Evolutionary conservation across 2,888 invertebrate genomes (phyloP).

Genomic region (Lamellibrachia satsuma): DNA sequence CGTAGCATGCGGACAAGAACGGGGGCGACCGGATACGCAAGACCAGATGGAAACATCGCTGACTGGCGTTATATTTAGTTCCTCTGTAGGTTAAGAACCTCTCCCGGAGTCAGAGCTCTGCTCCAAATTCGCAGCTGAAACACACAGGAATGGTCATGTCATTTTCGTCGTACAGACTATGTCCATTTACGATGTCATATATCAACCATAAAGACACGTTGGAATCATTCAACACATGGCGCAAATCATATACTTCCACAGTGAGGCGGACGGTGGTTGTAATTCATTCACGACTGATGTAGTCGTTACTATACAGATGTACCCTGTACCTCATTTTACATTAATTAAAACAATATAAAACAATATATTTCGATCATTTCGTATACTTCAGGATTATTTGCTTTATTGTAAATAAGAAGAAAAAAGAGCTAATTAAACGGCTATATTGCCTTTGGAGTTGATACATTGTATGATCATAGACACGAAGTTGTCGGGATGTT

Average conservation of each 20-base stretch:
- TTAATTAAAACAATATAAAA: too few relatives aligned
- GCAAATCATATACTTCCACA: too few relatives aligned
- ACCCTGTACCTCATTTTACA: too few relatives aligned
- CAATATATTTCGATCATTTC: too few relatives aligned
- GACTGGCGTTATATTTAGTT: neutral
- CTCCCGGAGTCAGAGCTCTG: neutral
- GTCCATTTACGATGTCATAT: neutral
- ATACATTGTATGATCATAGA: neutral
- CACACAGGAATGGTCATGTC: neutral
- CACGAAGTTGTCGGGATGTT: too few relatives aligned
- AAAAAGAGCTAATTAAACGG: neutral
- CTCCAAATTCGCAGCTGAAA: slow-evolving; percentile 10
- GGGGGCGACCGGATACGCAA: neutral
- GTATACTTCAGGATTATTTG: too few relatives aligned
- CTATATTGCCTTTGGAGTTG: neutral
- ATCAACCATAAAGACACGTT: too few relatives aligned
- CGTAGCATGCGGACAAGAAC: neutral
- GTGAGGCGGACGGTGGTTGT: too few relatives aligned
- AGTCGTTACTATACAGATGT: too few relatives aligned
- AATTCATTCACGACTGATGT: too few relatives aligned
- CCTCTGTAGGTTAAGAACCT: neutral
- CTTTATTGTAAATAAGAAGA: too few relatives aligned
- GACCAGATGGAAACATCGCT: neutral
- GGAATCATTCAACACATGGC: too few relatives aligned
- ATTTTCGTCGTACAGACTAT: neutral